These are phyloP conservation scores for Chunga burmeisteri DNA, from an alignment of 2,113 vertebrate genomes.

Conservation along the genomic window DNA sequence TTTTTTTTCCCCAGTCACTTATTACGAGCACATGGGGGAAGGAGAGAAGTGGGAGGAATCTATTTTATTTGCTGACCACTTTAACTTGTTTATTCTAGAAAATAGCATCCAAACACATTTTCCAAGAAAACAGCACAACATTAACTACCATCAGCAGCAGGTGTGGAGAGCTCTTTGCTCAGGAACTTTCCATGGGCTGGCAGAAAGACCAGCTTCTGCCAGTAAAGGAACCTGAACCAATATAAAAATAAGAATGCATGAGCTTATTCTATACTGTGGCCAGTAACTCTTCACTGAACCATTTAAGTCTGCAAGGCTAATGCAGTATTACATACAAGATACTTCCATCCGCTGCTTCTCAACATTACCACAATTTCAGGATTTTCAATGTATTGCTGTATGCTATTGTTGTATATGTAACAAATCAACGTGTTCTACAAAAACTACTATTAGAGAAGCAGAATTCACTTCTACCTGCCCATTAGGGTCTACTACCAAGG, in stretches of 20 bases:
- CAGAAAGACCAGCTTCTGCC: not conserved
- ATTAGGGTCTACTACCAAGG: not conserved
- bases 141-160: not conserved
- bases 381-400: not conserved
- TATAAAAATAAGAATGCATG: not conserved
- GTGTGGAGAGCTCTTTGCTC: not conserved
- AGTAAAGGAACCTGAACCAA: not conserved
- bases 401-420: not conserved
- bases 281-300: not conserved
- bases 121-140: conserved; percentile 32
- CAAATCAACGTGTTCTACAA: conserved; percentile 19
- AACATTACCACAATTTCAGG: not conserved
- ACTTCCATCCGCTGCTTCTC: not conserved
- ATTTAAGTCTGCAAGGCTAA: not conserved
- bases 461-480: conserved; percentile 15
- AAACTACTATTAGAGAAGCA: not conserved
- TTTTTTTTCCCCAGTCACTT: not conserved
- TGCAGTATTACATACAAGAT: not conserved
- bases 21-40: not conserved
- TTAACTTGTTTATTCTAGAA: conserved; percentile 46
- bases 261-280: not conserved
- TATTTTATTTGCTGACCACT: conserved; percentile 52
- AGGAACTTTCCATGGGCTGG: not conserved
- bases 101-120: conserved; percentile 43
- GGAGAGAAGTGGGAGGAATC: conserved; percentile 50